phyloP scores from a whole-genome alignment of 1,140 invertebrate genomes.

The Drosophila albomicans region DNA sequence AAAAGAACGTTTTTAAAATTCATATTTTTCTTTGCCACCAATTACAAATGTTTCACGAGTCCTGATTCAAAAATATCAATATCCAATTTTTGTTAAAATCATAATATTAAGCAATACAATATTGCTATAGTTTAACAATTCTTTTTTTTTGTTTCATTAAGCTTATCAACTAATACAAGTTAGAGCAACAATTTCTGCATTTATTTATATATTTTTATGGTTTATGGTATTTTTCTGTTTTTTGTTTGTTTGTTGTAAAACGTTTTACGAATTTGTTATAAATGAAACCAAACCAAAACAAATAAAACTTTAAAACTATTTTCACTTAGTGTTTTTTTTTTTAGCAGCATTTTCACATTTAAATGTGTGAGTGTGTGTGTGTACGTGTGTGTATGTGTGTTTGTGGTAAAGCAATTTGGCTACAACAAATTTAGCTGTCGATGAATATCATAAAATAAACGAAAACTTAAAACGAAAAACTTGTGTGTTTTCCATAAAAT shows the following conservation, averaged over 20 bases:
- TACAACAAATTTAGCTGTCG: conserved; percentile 32
- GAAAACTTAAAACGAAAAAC: conserved; percentile 45
- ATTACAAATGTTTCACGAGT: conserved; percentile 31
- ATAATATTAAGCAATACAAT: conserved; percentile 28
- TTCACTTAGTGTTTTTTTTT: conserved; percentile 30
- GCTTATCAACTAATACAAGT: conserved; percentile 71
- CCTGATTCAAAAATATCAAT: conserved; percentile 45
- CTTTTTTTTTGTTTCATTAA: conserved; percentile 1
- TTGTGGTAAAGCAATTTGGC: conserved; percentile 59
- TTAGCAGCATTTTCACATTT: conserved; percentile 60
- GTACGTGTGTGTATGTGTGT: conserved; percentile 19
- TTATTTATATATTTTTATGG: not conserved
- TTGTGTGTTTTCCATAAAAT: not conserved
- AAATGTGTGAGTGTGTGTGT: conserved; percentile 37
- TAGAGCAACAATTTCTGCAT: conserved; percentile 31
- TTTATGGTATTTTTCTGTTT: conserved; percentile 1
- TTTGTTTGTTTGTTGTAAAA: conserved; percentile 39
- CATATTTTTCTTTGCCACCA: conserved; percentile 28
- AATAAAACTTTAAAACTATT: conserved; percentile 39
- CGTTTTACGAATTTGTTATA: conserved; percentile 34
- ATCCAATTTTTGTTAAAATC: conserved; percentile 64
- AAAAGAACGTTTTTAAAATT: conserved; percentile 1
- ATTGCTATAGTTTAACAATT: conserved; percentile 52
- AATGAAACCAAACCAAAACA: conserved; percentile 72
- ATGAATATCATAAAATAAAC: conserved; percentile 34